phyloP scores from a whole-genome alignment of 1,140 invertebrate genomes.

The Pinna nobilis region DNA sequence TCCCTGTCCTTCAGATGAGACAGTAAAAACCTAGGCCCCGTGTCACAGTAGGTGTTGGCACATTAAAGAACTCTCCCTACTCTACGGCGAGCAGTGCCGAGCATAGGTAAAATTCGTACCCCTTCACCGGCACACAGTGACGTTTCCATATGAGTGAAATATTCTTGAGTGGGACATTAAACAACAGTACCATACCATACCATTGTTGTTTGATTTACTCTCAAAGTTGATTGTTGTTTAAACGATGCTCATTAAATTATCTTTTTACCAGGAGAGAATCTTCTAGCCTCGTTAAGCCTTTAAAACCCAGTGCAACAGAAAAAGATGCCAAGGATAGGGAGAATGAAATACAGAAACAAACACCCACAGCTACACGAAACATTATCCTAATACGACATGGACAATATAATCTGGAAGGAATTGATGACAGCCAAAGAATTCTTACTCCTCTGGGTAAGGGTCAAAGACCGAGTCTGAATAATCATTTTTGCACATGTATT shows the following conservation, averaged over 20 bases:
- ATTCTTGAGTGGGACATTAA: no score
- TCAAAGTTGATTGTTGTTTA: neutral
- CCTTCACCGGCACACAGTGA: no score
- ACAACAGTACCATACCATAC: no score
- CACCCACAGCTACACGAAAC: conserved; percentile 86
- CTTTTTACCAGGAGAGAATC: conserved; percentile 82
- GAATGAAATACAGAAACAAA: conserved; percentile 71
- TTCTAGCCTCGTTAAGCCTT: conserved; percentile 82
- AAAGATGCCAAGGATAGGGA: conserved; percentile 61
- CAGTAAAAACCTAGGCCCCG: no score
- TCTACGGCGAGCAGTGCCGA: no score
- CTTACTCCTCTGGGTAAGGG: conserved; percentile 86
- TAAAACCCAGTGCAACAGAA: conserved; percentile 75
- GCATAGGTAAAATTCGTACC: no score
- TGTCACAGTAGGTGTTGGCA: no score
- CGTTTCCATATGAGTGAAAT: no score
- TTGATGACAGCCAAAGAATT: conserved; percentile 83
- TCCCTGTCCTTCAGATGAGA: no score
- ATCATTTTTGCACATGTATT: no score
- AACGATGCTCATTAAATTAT: no score
- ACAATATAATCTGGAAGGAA: conserved; percentile 88
- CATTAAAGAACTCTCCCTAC: no score
- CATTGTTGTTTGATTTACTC: neutral
- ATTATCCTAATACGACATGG: conserved; percentile 95
- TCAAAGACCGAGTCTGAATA: neutral